These are phyloP conservation scores for Kryphioiulus occultus DNA, from an alignment of 2,888 invertebrate genomes.

Conservation along the genomic window DNA sequence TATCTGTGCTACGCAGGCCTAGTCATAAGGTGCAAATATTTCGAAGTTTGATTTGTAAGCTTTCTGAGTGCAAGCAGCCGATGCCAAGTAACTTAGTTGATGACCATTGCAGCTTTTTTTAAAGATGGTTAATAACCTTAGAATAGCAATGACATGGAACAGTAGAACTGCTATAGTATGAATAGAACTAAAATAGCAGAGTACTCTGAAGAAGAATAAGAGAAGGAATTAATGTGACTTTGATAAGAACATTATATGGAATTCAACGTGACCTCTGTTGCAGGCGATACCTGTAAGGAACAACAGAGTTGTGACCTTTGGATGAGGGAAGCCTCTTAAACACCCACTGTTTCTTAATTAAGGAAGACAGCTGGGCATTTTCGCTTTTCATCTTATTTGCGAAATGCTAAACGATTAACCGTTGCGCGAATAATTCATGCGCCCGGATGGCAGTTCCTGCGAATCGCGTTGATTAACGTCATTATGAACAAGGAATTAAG, in stretches of 20 bases:
- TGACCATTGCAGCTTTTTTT: not conserved
- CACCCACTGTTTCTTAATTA: not conserved
- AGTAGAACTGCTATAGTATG: too few species aligned
- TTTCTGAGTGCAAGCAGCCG: not conserved
- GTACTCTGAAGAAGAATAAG: too few species aligned
- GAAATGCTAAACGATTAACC: not conserved
- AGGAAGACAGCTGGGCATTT: not conserved
- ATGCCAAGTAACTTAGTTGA: not conserved
- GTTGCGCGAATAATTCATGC: not conserved
- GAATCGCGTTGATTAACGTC: not conserved
- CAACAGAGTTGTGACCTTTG: not conserved
- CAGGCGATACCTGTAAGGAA: too few species aligned
- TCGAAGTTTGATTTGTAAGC: not conserved
- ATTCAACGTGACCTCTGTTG: too few species aligned
- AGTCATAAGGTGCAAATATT: not conserved
- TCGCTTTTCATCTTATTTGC: not conserved
- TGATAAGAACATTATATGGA: too few species aligned
- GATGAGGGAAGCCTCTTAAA: not conserved
- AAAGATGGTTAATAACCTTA: not conserved
- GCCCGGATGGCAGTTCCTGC: not conserved
- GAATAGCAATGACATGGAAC: not conserved
- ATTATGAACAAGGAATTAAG: not conserved
- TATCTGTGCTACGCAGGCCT: not conserved
- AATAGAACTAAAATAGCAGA: not conserved
- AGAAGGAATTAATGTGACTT: not conserved